Base-by-base conservation (phyloP, 1,140 invertebrate species). In the Eueides isabella region DNA sequence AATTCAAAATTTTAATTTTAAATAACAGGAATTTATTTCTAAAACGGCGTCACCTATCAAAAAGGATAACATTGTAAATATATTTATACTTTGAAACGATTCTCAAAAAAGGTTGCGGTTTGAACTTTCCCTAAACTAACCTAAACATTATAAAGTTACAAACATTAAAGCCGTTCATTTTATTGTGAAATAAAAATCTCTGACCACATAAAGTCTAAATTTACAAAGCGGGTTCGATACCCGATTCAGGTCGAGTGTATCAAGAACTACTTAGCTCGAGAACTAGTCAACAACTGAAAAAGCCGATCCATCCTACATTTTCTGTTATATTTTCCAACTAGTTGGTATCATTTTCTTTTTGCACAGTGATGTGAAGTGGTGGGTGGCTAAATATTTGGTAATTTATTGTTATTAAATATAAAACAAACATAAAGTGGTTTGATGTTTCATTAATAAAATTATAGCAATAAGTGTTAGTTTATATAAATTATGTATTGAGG, bases 141-240 rank as follows among this genome's bases (percentile, higher is more conserved):
- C 9, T 26, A 55, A 55, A 26, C 48, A 55, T 55, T 55, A 55
- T 55, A 0, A 11, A 55, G 19, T 55, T 55, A 26, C 48, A 55
- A 9, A 26, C 48, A 55, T 12, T 23, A 55, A 55, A 55, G 19
- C 23, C 6, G 2, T 48, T n/a, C 23, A 26, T 55, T 55, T 26
- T 55, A 55, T 23, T 23, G 19, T 55, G 9, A 55, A 55, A 55
- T 55, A 23, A 26, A 55, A 55, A 55, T 55, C 48, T 55, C 48
- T 55, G 11, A 55, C 9, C 48, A 55, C 48, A 63, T 28, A 63
- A 61, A 61, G 48, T 67, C 44, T 66, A 67, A 35, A 72, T 44
- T 72, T 23, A 66, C 67, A 69, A 66, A 72, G 71, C 23, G 61
- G 72, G 67, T 74, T 74, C 72, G 61, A 74, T 74, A 74, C 66